A percentile compares a stretch with the other conserved stretches of the same genome.
Evolutionary conservation across 2,797 vertebrate species (phyloP).

Genomic region (Enteromius afrohamiltoni): DNA sequence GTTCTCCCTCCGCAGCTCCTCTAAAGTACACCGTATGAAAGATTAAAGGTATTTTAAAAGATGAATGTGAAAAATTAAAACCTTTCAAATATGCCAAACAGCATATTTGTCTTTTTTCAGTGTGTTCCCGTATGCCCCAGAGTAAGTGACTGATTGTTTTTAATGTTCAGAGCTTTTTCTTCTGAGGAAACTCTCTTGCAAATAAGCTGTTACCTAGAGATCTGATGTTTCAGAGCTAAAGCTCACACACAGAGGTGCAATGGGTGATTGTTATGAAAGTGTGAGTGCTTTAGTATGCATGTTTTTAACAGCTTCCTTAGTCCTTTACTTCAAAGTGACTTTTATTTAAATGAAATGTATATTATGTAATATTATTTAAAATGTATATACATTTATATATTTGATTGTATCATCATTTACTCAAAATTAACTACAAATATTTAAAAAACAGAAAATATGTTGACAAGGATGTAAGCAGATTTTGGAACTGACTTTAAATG

Average conservation of each 20-base stretch:
- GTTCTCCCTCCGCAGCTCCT: conserved; percentile 54
- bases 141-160: conserved; percentile 17
- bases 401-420: background rate
- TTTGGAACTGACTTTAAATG: background rate
- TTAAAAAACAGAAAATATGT: background rate
- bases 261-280: background rate
- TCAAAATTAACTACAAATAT: background rate
- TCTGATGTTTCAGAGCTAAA: background rate
- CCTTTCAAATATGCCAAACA: conserved; percentile 16
- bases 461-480: background rate
- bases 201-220: conserved; percentile 1
- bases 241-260: background rate
- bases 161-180: conserved; percentile 9
- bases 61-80: conserved; percentile 73
- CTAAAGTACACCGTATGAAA: conserved; percentile 72
- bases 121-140: conserved; percentile 2
- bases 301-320: background rate
- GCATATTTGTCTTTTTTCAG: background rate
- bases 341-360: background rate
- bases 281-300: conserved; percentile 9
- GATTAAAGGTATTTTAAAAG: conserved; percentile 78
- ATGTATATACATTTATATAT: background rate
- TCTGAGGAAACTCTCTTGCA: background rate
- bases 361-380: background rate
- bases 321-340: background rate